Conservation (phyloP, 2,888 invertebrate genomes). For the Trilocha varians region DNA sequence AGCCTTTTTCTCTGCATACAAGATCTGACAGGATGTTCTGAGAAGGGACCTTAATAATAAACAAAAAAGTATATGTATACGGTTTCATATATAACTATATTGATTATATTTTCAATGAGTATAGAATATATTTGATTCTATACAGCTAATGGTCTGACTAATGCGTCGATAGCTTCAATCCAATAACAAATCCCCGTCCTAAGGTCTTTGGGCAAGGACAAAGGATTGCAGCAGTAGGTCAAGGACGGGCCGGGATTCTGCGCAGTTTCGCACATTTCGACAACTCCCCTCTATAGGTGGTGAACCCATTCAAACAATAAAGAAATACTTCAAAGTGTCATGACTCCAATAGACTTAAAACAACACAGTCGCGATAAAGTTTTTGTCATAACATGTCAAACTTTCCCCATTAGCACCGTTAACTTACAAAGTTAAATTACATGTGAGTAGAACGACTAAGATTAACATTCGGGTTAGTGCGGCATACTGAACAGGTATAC, state of each 20-base stretch:
- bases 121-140: too few relatives aligned
- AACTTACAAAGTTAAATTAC: background rate
- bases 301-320: background rate
- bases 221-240: constrained; percentile 50
- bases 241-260: constrained; percentile 69
- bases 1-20: background rate
- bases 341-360: background rate
- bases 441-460: background rate
- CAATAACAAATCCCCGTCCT: background rate
- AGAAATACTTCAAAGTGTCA: background rate
- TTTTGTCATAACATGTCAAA: background rate
- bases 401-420: background rate
- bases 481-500: background rate
- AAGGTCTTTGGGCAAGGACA: constrained; percentile 33
- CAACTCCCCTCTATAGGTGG: background rate
- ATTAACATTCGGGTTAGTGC: background rate
- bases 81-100: background rate
- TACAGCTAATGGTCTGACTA: background rate
- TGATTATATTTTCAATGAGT: too few relatives aligned
- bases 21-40: background rate
- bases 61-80: background rate
- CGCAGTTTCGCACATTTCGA: constrained; percentile 30
- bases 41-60: background rate
- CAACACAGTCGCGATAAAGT: background rate
- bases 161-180: background rate